Conservation (phyloP, 2,797 vertebrate species). For the Chelon labrosus region DNA sequence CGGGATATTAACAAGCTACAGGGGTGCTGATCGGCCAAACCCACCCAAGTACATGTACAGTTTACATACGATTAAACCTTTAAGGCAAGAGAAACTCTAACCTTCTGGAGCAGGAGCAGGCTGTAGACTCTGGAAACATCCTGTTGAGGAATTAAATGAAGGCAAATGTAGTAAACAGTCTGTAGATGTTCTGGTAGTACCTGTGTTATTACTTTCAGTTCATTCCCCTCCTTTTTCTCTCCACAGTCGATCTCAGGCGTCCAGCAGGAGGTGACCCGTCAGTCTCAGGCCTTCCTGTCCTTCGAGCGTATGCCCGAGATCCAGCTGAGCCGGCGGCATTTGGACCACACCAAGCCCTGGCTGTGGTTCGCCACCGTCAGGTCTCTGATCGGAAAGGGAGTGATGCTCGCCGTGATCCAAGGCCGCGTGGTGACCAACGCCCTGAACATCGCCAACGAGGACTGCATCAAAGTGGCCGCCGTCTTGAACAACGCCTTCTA, state of each 20-base stretch:
- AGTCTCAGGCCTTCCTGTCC: conserved; percentile 95
- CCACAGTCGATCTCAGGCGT: conserved; percentile 95
- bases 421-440: conserved; percentile 97
- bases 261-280: conserved; percentile 94
- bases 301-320: conserved; percentile 97
- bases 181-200: too few relatives aligned
- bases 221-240: conserved; percentile 12
- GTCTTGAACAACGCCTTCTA: conserved; percentile 98
- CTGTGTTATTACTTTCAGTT: too few relatives aligned
- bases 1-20: too few relatives aligned
- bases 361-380: conserved; percentile 96
- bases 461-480: conserved; percentile 99
- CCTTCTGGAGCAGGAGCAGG: too few relatives aligned
- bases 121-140: too few relatives aligned
- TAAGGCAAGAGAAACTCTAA: too few relatives aligned
- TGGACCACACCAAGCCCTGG: conserved; percentile 89
- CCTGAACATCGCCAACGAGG: conserved; percentile 98
- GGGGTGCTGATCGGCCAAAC: too few relatives aligned
- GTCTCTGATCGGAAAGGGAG: conserved; percentile 97
- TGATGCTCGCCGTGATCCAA: conserved; percentile 96
- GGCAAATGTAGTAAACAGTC: too few relatives aligned
- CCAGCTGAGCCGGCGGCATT: conserved; percentile 88
- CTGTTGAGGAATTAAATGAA: too few relatives aligned
- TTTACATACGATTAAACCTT: too few relatives aligned
- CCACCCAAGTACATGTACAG: too few relatives aligned